Evolutionary conservation across 2,113 vertebrate genomes (phyloP).

Genomic region (Hemibagrus wyckioides): DNA sequence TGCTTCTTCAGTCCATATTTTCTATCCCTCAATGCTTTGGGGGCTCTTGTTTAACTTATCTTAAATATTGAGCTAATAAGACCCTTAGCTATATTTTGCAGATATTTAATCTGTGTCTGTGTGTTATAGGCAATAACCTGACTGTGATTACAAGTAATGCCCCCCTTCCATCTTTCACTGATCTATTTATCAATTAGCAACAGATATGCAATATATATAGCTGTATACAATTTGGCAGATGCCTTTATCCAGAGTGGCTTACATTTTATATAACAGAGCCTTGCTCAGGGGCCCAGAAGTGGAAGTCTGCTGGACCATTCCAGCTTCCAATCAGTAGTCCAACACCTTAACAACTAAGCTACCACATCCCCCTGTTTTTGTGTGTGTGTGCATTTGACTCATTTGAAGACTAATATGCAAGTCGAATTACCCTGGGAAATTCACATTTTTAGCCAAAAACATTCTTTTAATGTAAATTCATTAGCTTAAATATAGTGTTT

Average conservation of each 20-base stretch:
- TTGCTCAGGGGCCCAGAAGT: too few species aligned
- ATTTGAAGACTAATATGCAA: not conserved
- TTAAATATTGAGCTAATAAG: too few species aligned
- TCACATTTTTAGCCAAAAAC: not conserved
- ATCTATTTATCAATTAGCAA: not conserved
- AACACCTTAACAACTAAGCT: too few species aligned
- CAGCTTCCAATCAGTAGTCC: too few species aligned
- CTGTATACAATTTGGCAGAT: not conserved
- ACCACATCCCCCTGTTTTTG: not conserved
- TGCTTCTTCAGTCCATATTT: constrained; percentile 5
- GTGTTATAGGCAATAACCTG: too few species aligned
- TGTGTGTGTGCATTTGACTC: not conserved
- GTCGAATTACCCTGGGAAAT: not conserved
- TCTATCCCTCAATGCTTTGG: not conserved
- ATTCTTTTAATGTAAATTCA: not conserved
- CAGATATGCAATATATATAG: not conserved
- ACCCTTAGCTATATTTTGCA: too few species aligned
- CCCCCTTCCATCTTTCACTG: not conserved
- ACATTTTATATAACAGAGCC: too few species aligned
- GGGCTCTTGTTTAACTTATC: not conserved
- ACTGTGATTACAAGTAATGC: too few species aligned
- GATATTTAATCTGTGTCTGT: too few species aligned
- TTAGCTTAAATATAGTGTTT: not conserved
- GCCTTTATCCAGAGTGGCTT: too few species aligned
- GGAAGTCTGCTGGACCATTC: too few species aligned